These are phyloP conservation scores for Ursus arctos DNA, from an alignment of 2,113 vertebrate genomes.

Conservation along the genomic window DNA sequence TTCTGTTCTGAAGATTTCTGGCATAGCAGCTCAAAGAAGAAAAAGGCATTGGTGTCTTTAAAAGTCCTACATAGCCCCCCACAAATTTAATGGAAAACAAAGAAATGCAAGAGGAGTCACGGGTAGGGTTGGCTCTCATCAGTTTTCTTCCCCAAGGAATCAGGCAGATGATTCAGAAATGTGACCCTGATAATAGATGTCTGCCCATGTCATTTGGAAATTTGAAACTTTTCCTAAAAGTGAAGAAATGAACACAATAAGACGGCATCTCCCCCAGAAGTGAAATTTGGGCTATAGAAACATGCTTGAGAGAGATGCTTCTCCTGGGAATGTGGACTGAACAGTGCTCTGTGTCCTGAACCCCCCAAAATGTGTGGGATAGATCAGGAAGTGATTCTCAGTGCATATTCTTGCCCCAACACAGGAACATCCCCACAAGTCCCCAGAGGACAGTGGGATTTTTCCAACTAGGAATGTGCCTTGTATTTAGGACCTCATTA, in stretches of 20 bases:
- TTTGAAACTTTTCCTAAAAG: neutral
- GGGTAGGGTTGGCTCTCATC: neutral
- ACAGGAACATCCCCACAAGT: neutral
- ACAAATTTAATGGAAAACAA: constrained; percentile 6
- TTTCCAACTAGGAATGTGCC: neutral
- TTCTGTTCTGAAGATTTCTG: constrained; percentile 43
- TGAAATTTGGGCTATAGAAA: neutral
- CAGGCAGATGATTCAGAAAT: neutral
- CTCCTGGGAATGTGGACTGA: neutral
- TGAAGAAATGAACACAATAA: neutral
- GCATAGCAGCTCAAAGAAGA: neutral
- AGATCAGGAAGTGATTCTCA: neutral
- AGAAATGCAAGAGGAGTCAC: neutral
- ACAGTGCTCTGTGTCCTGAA: neutral
- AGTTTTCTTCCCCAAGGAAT: neutral
- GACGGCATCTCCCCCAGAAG: neutral
- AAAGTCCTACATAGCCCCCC: neutral
- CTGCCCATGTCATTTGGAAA: neutral
- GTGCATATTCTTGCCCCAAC: neutral
- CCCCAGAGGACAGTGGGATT: neutral
- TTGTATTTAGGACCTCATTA: neutral
- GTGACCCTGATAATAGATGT: neutral
- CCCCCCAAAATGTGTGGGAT: neutral
- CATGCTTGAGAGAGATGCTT: neutral
- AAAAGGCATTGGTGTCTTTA: neutral